Evolutionary conservation across 2,888 invertebrate genomes (phyloP), one percentile per base, ranked within the genome.

Genomic region (Thereva nobilitata): DNA sequence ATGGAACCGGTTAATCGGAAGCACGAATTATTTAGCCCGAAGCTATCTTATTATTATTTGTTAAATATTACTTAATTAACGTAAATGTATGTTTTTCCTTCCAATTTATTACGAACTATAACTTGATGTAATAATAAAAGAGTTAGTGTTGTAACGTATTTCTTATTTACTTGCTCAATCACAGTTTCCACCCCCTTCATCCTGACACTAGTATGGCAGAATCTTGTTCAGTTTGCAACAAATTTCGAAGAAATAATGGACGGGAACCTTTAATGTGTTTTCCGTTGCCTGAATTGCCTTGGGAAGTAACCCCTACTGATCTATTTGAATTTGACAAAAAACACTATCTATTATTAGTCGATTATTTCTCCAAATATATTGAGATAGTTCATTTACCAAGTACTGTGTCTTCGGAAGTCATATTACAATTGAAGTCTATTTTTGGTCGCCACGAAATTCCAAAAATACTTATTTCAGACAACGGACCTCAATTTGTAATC

Each of bases 371-470:
- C 7, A 67, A 66, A 44, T 69, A 42, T 44, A 49, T 67, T 38
- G 57, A 70, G 59, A 50, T 64, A 9, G 68, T 65, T 68, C 37
- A 64, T n/a, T n/a, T 5, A 42, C 64, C 37, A 10, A 70, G 67
- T 35, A 66, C 53, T 59, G 47, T 67, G 1, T 63, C 56, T 66
- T 23, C 23, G 8, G 40, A 66, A n/a, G 68, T 72, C 23, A 38
- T 66, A 0, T 63, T 42, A 2, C 63, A 67, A 40, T 54, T 73
- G 12, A 73, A 72, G 65, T 50, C 70, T 4, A 69, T 70, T 35
- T 73, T 70, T 64, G 54, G 70, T 6, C 55, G 70, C 35, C 69
- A 70, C 55, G 71, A 71, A 9, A 71, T 69, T 35, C 71, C 71
- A 4, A 34, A 61, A 64, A 65, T 70, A n/a, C 5, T 71, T 7